Conservation (phyloP, 2,113 vertebrate species). For the Ciconia maguari region DNA sequence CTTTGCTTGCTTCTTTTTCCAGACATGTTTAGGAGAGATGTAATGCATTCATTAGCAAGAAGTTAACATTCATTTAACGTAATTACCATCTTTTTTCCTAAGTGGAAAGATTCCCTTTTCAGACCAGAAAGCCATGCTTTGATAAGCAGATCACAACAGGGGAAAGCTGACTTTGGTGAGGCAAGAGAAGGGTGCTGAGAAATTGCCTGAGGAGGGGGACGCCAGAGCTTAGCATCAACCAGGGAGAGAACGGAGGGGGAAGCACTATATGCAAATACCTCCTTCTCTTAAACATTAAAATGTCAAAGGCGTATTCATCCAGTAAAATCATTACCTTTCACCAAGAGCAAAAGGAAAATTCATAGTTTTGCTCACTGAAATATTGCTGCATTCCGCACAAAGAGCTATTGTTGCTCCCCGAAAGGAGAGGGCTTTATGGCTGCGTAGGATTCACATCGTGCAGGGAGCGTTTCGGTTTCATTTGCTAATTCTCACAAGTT, state of each 20-base stretch:
- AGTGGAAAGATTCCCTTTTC: slow-evolving; percentile 38
- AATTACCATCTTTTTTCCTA: slow-evolving; percentile 41
- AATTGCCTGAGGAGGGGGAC: not conserved
- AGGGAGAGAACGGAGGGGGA: not conserved
- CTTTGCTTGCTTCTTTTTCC: slow-evolving; percentile 20
- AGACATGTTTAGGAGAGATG: slow-evolving; percentile 53
- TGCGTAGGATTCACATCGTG: not conserved
- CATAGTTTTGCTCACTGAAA: not conserved
- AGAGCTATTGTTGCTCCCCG: not conserved
- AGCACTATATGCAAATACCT: not conserved
- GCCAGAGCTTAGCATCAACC: not conserved
- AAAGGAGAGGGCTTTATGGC: not conserved
- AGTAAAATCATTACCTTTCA: slow-evolving; percentile 39
- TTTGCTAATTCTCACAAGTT: not conserved
- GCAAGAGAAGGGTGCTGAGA: not conserved
- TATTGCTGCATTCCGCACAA: not conserved
- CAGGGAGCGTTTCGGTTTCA: not conserved
- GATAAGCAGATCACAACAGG: not conserved
- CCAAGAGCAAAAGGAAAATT: slow-evolving; percentile 2
- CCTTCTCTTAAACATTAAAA: not conserved
- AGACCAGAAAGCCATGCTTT: slow-evolving; percentile 2
- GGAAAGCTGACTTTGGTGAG: not conserved
- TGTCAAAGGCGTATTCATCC: not conserved
- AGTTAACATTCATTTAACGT: slow-evolving; percentile 41
- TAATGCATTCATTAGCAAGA: slow-evolving; percentile 59